Percentiles rank a stretch among this genome's conserved stretches.
Evolutionary conservation across 2,888 invertebrate species (phyloP).

Genomic region (Taphrorychus bicolor): DNA sequence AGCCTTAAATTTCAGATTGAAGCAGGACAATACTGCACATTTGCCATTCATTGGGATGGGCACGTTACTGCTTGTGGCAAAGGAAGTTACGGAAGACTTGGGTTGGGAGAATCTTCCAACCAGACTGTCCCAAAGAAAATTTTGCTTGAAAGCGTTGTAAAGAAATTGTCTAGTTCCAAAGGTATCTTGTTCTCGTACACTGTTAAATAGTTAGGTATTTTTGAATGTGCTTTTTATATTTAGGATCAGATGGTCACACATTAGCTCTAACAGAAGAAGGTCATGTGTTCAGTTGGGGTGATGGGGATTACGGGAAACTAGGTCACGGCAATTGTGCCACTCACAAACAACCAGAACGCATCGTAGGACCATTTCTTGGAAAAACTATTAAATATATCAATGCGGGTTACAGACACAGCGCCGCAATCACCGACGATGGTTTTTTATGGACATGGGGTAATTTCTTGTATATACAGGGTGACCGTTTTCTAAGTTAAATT

Average conservation of each 20-base stretch:
- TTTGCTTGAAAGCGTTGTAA: conserved; percentile 62
- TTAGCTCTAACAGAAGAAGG: conserved; percentile 64
- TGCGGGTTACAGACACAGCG: conserved; percentile 67
- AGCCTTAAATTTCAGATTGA: conserved; percentile 59
- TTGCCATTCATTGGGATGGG: conserved; percentile 66
- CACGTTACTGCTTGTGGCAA: conserved; percentile 68
- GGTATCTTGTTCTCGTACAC: conserved; percentile 44
- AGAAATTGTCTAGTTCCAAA: conserved; percentile 64
- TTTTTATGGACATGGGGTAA: conserved; percentile 64
- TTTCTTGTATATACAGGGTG: too few species aligned
- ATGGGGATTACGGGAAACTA: conserved; percentile 67
- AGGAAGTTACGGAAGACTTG: conserved; percentile 70
- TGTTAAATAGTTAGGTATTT: background rate
- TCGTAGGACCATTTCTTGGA: conserved; percentile 60
- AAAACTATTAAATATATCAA: conserved; percentile 62
- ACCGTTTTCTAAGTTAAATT: too few species aligned
- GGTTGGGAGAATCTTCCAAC: conserved; percentile 68
- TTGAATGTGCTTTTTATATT: background rate
- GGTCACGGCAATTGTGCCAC: conserved; percentile 64
- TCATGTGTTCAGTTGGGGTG: conserved; percentile 66
- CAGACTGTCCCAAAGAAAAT: conserved; percentile 66
- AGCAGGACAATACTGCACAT: conserved; percentile 71
- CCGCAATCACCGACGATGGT: conserved; percentile 65
- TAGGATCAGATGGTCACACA: conserved; percentile 65
- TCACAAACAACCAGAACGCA: conserved; percentile 64